Evolutionary conservation across 2,888 invertebrate species (phyloP), one percentile per base, ranked within the genome.

Genomic region (Blera fallax): DNA sequence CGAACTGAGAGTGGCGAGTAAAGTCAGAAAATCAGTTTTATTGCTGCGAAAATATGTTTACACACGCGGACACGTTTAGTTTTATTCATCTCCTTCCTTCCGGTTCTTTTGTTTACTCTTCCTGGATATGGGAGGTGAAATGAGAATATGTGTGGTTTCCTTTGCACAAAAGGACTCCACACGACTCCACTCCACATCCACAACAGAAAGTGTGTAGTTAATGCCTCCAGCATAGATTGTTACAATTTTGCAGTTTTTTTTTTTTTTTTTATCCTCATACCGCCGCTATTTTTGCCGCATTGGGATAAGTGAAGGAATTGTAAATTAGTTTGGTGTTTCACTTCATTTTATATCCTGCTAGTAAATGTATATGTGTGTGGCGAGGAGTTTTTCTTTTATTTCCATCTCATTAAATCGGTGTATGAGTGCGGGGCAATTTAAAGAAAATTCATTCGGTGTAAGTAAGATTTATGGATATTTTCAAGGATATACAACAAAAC

Each of bases 1-100:
- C 24, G 52, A 37, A 16, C 27, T 14, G 11, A 34, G 18, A 29
- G 62, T 27, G 32, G 21, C 32, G 54, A 74, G 56, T 43, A 43
- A 76, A 67, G 65, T 76, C 40, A 67, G 56, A 58, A 76, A 76
- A 58, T 76, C 65, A 76, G 67, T 76, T 76, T 76, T 67, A 76
- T 65, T 76, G 37, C 58, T 58, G 67, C 56, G 40, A 67, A 58
- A 67, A 76, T 76, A 67, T 58, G 76, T 76, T 76, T 76, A 76
- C 76, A 76, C 76, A 76, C 67, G 76, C 58, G 65, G 76, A 48
- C 76, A 67, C 65, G 48, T 67, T 76, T 45, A 56, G 54, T 43
- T 74, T 54, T 54, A 54, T 73, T 64, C 52, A 54, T 54, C 64
- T 43, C 34, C 52, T 7, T 45, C 40, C 54, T 27, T 69, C 40